Evolutionary conservation across 2,113 vertebrate species (phyloP), one percentile per base, ranked within the genome.

Genomic region (Phaethornis superciliosus): DNA sequence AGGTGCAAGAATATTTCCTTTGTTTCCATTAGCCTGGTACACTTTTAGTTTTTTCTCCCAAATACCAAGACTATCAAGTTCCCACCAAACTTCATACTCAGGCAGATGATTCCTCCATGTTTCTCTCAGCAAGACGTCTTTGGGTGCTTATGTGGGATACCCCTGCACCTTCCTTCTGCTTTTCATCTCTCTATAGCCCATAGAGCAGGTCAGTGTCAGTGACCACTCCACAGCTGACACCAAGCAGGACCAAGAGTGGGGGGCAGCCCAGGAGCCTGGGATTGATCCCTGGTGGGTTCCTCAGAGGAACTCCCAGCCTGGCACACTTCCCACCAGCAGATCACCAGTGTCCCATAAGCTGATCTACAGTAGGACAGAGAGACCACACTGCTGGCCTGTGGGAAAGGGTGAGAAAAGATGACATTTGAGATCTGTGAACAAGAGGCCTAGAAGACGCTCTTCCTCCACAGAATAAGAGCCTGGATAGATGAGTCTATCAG

Each of bases 401-500:
- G 37, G 47, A 79, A 68, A 87, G 30, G 2, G 32, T 19, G 47
- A 17, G 44, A 54, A 88, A 64, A 85, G 40, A 81, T 52, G 26
- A 46, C 15, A 4, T 7, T 4, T 59, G 64, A 88, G 30, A 33
- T 49, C 35, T 30, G 6, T 28, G 68, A 85, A 44, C 30, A 88
- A 62, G 11, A 78, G 27, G 27, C 8, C 26, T 88, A 70, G 67
- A 77, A 77, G 8, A 2, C 83, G 12, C 12, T 85, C 47, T 88
- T 77, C 30, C 27, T 64, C 30, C 60, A 47, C 60, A 59, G 60
- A 82, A 81, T 28, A 89, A 74, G 83, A 95, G 7, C 33, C 75
- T 60, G 64, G n/a, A n/a, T 78, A 64, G 59, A 91, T 95, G 79
- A 77, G 78, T 88, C 85, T 94, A 88, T 80, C 88, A 76, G 72